Evolutionary conservation across 2,797 vertebrate species (phyloP).

Genomic region (Pseudocheirus occidentalis): DNA sequence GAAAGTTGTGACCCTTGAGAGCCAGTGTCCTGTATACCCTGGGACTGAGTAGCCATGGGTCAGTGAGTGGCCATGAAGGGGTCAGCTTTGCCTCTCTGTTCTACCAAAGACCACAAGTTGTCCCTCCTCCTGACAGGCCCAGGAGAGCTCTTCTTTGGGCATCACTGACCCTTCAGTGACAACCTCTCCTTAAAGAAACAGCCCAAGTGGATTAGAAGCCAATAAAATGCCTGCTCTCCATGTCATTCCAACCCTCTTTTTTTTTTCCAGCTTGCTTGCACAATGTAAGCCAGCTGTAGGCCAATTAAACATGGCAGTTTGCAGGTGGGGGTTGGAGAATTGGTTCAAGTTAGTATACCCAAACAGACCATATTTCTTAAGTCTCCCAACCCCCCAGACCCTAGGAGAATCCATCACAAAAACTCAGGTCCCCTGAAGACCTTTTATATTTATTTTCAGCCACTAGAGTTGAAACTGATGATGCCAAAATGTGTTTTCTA

Average conservation of each 20-base stretch:
- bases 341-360: rapidly evolving
- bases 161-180: neutral
- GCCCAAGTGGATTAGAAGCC: neutral
- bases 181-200: neutral
- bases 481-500: neutral
- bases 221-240: neutral
- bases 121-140: neutral
- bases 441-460: constrained; percentile 36
- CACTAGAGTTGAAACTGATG: neutral
- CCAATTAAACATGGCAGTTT: neutral
- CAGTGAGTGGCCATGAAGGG: neutral
- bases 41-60: neutral
- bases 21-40: neutral
- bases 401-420: neutral
- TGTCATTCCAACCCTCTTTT: neutral
- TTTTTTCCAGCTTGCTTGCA: neutral
- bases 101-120: neutral
- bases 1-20: neutral
- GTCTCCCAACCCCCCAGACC: neutral
- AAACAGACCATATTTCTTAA: neutral
- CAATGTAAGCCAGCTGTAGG: neutral
- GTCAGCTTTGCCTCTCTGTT: neutral
- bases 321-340: too few relatives aligned
- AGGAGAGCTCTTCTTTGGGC: neutral
- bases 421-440: neutral